Evolutionary conservation across 2,113 vertebrate species (phyloP), one percentile per base, ranked within the genome.

Genomic region (Gnathonemus longibarbis): DNA sequence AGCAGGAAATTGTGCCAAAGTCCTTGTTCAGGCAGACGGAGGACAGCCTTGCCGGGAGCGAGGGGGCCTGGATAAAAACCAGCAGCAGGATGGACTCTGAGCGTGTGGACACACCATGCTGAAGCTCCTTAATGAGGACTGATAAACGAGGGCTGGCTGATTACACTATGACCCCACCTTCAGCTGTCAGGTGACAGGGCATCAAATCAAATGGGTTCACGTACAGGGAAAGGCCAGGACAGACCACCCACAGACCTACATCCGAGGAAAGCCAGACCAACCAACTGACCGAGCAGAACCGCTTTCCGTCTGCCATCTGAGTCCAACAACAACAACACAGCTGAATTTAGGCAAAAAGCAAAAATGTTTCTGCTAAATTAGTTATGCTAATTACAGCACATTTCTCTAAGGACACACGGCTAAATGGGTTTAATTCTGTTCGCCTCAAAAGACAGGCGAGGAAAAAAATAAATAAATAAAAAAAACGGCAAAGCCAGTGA

Each of bases 401-500:
- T 92, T 91, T 95, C 95, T 95, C 94, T 80, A 91, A 93, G 93
- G 94, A 93, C 93, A 91, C 91, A 88, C 70, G 90, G 90, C 94
- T 95, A 95, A 96, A 96, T 94, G 93, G 94, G 94, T 96, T 96
- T 95, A 96, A 96, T 96, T 95, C 92, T 92, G 94, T 94, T 93
- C 83, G 94, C 95, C 93, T 95, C 93, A 94, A 94, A 94, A 93
- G 95, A 96, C 94, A 95, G 87, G 90, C 92, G 91, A 27, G 62
- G 24, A 3, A 5, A 24, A 8, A n/a, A 8, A 91, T 91, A 94
- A 92, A 90, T 88, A n/a, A 94, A 91, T 90, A 88, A 91, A 42
- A 42, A 84, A 42, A 84, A 84, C 42, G 19, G 85, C 53, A 87
- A 90, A 91, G 90, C 91, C 93, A 93, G 90, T 91, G 91, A 90